Evolutionary conservation across 1,140 invertebrate species (phyloP), one percentile per base, ranked within the genome.

Genomic region (Heliothis subflexa): DNA sequence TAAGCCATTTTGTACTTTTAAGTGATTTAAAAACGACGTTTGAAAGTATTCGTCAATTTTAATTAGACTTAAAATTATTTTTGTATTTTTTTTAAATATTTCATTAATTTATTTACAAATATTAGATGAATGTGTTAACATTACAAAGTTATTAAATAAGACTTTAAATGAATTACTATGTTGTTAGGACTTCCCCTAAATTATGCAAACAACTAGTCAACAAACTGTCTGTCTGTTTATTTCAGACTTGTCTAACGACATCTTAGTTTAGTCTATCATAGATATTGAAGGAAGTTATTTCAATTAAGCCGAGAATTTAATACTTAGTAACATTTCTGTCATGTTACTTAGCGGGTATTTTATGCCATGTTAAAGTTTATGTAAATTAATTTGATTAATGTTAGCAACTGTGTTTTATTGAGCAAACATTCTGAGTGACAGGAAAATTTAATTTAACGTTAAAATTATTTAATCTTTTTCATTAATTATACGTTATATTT

Each of bases 231-330:
- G 68, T 45, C 3, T 47, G 57, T 74, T 73, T 73, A 45, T 18
- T 18, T 49, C 16, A 61, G 1, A 49, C 71, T n/a, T 25, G 61
- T 47, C 59, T 28, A 61, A 9, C 13, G 57, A 28, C 45, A 57
- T 9, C 40, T 47, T 61, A 61, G 71, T 74, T 74, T 74, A 74
- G 71, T 74, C 55, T 74, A 74, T 61, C 16, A 49, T 33, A 75
- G 59, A 50, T 47, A 64, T 47, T 75, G 45, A 62, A 75, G 47
- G 59, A 75, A 75, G 45, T 75, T 62, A 62, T 74, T 62, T 16
- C 18, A 74, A 74, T 62, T 66, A 49, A 49, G 40, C 62, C 2
- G 18, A 13, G 40, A 18, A 47, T 64, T 64, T n/a, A 64, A 18
- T 18, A 61, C 40, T 47, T 18, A 18, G 61, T 64, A 64, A 40